phyloP scores from a whole-genome alignment of 2,888 invertebrate genomes.

The Microplitis deprimator region DNA sequence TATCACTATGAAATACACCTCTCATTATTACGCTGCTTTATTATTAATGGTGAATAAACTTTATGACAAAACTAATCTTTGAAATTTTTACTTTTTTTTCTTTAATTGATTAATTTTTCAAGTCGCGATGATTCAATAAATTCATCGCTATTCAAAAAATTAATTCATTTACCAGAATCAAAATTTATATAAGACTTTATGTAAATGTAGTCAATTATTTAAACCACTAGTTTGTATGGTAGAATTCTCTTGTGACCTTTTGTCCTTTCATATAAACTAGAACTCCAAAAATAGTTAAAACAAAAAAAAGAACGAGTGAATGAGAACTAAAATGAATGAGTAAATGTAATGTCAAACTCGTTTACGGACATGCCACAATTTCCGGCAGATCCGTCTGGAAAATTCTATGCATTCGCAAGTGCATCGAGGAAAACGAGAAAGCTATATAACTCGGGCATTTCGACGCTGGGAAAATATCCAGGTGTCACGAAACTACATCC shows the following conservation, averaged over 20 bases:
- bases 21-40: not conserved
- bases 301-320: not conserved
- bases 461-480: slow-evolving; percentile 39
- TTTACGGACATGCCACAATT: slow-evolving; percentile 45
- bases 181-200: too few species aligned
- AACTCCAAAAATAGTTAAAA: not conserved
- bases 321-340: slow-evolving; percentile 11
- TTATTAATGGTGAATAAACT: not conserved
- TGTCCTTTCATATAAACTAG: not conserved
- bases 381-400: slow-evolving; percentile 43
- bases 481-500: slow-evolving; percentile 37
- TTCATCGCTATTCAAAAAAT: too few species aligned
- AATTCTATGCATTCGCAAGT: slow-evolving; percentile 46
- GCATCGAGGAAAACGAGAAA: slow-evolving; percentile 31
- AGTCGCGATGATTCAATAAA: too few species aligned
- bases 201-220: too few species aligned
- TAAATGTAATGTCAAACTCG: slow-evolving; percentile 45
- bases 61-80: too few species aligned
- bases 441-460: slow-evolving; percentile 4
- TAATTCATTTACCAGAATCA: too few species aligned
- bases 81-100: too few species aligned
- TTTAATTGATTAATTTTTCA: too few species aligned
- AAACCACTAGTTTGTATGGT: too few species aligned
- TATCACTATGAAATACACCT: not conserved
- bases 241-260: not conserved